Conservation (phyloP, 2,113 vertebrate species). For the Pogona vitticeps region DNA sequence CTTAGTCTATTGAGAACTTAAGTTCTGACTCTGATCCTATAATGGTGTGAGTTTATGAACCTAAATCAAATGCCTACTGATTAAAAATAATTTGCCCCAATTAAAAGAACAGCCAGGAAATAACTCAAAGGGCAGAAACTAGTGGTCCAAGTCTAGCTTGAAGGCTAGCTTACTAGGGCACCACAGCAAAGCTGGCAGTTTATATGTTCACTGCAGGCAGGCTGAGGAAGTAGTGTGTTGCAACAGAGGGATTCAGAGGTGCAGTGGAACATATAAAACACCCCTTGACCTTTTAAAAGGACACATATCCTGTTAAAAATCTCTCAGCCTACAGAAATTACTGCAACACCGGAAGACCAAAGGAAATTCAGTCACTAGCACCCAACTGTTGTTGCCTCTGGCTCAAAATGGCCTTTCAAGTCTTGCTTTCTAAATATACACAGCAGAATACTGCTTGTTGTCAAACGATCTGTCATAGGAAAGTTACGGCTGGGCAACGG, state of each 20-base stretch:
- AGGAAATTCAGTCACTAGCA: slow-evolving; percentile 36
- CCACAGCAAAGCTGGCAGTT: slow-evolving; percentile 1
- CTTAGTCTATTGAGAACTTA: background rate
- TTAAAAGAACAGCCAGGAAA: slow-evolving; percentile 24
- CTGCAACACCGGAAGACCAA: slow-evolving; percentile 20
- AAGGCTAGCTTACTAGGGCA: background rate
- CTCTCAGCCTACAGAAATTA: slow-evolving; percentile 55
- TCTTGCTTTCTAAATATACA: slow-evolving; percentile 12
- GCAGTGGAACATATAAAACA: slow-evolving; percentile 62
- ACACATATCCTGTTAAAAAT: slow-evolving; percentile 52
- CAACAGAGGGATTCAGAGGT: slow-evolving; percentile 14
- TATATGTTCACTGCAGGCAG: slow-evolving; percentile 11
- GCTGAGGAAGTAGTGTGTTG: slow-evolving; percentile 30
- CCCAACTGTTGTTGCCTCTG: slow-evolving; percentile 48
- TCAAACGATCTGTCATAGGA: background rate
- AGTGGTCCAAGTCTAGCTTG: slow-evolving; percentile 18
- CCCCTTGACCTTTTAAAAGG: slow-evolving; percentile 64
- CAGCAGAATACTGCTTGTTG: background rate
- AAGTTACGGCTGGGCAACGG: background rate
- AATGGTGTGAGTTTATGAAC: background rate
- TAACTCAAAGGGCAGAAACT: slow-evolving; percentile 12
- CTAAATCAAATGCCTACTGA: background rate
- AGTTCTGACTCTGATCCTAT: background rate
- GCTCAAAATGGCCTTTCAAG: slow-evolving; percentile 53
- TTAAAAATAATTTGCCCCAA: slow-evolving; percentile 7